Base-by-base conservation (phyloP, 2,888 invertebrate genomes). In the Empis livida region DNA sequence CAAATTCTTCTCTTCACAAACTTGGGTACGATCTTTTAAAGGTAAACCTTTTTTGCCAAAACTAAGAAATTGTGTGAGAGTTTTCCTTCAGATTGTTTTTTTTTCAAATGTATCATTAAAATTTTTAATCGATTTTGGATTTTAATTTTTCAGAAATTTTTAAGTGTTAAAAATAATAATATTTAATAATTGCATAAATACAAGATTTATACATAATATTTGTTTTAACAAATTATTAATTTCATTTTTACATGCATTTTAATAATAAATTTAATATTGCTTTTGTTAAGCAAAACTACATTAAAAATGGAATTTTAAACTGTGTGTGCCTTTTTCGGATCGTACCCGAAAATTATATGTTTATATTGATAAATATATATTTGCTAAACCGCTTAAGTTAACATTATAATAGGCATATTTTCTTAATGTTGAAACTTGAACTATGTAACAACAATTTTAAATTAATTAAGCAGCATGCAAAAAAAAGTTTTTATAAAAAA, bases 21-120 rank as follows among this genome's bases (percentile, higher is more conserved):
- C 58, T 59, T 65, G 66, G 68, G 68, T 68, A 68, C 68, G 68
- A 68, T 68, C 68, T 67, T 55, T 58, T 45, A 58, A 68, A 68
- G 68, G 68, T 67, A 68, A 68, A 56, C 60, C 23, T 27, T 27
- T 27, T 20, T 5, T 5, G 20, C 20, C 2, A 57, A 57, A 23
- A 35, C 45, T 41, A 15, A 43, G 9, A 39, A 37, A 37, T 15
- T 8, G 17, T 39, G 17, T 37, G 31, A 15, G 31, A 30, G 10
- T 42, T 42, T 45, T 45, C 17, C 31, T 39, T 40, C 8, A 27
- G 23, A 27, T 9, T 20, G 3, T 20, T 5, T 20, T 20, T 20
- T 5, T 5, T 20, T 20, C 20, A 6, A n/a, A 20, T 20, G 20
- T 20, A 20, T 20, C 3, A 20, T 20, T 20, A 20, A 5, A 20